Base-by-base conservation (phyloP, 2,888 invertebrate genomes). In the Pristionchus fissidentatus region DNA sequence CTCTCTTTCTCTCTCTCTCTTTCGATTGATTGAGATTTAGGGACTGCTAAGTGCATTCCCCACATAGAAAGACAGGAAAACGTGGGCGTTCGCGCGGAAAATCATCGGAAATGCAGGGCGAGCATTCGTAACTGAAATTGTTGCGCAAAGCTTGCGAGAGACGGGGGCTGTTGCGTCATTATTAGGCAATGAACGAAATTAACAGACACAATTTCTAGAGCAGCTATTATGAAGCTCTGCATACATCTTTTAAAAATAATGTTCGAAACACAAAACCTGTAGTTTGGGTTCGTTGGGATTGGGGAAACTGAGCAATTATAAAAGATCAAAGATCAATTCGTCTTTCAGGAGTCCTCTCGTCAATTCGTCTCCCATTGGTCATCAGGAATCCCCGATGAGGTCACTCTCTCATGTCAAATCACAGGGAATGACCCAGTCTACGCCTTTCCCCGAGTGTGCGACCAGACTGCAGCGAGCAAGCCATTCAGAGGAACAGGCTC, bases 391-490 rank as follows among this genome's bases (percentile, higher is more conserved):
- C 85, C 88, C 7, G 87, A 90, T 80, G 88, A 88, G 52, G 85
- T 90, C 4, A 83, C 85, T 13, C 73, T 90, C 13, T 85, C 87
- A 0, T 89, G 89, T 32, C 87, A 88, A 79, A 89, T 90, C 60
- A 87, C 88, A 35, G 90, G 90, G 55, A 87, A 86, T 66, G 91
- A 91, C 79, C 88, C 89, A 22, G 88, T 89, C 10, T 91, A 90
- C 81, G 89, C 89, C 22, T 91, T 91, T 84, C 89, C 90, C 19
- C 85, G 91, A 46, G 87, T 88, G 35, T 88, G 86, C 87, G 87
- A 91, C 73, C 88, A 88, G 80, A 88, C 90, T 3, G 85, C 85
- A 75, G 84, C 86, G 46, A 85, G 85, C 73, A 87, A 85, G 26
- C 80, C 80, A 46, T 81, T 62, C 32, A 15, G 55, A 35, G 78